Percentiles rank a stretch among this genome's conserved stretches.
phyloP scores from a whole-genome alignment of 2,888 invertebrate genomes.

The Machimus atricapillus region DNA sequence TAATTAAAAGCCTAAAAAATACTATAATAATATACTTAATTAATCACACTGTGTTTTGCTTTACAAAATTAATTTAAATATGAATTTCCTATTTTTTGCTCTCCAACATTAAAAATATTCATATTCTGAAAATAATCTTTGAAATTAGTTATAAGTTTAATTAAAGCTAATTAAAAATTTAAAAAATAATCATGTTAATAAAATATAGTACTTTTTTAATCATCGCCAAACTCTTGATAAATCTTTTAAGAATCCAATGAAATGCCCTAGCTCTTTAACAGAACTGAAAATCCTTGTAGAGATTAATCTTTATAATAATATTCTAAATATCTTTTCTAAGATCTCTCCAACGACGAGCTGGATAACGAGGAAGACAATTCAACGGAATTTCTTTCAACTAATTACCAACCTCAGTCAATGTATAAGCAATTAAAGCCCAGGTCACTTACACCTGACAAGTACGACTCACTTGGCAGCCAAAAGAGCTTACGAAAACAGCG shows the following conservation, averaged over 20 bases:
- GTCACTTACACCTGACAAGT: constrained; percentile 60
- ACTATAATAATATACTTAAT: too few relatives aligned
- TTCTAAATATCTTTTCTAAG: constrained; percentile 49
- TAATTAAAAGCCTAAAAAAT: too few relatives aligned
- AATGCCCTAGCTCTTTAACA: not conserved
- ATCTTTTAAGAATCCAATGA: not conserved
- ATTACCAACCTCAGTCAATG: constrained; percentile 57
- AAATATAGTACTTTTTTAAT: too few relatives aligned
- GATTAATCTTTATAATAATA: not conserved
- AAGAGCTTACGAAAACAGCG: constrained; percentile 58
- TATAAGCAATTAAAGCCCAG: constrained; percentile 59
- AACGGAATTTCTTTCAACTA: constrained; percentile 58
- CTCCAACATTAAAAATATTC: too few relatives aligned
- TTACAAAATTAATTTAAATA: too few relatives aligned
- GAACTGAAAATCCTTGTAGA: too few relatives aligned
- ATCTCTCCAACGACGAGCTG: constrained; percentile 67
- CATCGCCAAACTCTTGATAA: not conserved
- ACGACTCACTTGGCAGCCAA: constrained; percentile 60
- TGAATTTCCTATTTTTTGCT: too few relatives aligned
- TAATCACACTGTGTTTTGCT: too few relatives aligned
- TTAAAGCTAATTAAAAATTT: too few relatives aligned
- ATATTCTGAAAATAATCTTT: too few relatives aligned
- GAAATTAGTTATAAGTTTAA: too few relatives aligned
- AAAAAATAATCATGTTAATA: too few relatives aligned
- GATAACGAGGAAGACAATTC: constrained; percentile 63